Conservation (phyloP, 2,888 invertebrate genomes). For the Caenorhabditis sp. region DNA sequence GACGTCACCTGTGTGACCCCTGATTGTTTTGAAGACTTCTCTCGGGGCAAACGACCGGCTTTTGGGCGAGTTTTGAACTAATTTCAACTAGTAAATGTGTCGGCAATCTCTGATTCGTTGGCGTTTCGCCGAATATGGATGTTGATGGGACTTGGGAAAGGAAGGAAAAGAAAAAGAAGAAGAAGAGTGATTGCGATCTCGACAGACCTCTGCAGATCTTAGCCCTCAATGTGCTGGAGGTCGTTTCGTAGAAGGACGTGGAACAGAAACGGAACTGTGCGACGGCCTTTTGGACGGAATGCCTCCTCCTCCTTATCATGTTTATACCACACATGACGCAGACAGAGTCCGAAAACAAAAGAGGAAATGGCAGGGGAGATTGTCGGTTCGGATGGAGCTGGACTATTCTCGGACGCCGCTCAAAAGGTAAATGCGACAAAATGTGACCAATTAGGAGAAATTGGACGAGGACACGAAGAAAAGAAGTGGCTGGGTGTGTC, state of each 20-base stretch:
- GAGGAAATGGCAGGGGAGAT: too few species aligned
- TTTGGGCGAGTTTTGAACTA: conserved; percentile 57
- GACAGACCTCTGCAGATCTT: not conserved
- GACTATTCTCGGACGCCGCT: too few species aligned
- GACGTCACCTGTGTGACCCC: conserved; percentile 56
- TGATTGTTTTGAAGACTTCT: conserved; percentile 27
- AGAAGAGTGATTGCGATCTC: not conserved
- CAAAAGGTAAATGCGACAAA: too few species aligned
- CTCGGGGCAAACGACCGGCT: conserved; percentile 24
- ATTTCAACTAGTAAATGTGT: conserved; percentile 11
- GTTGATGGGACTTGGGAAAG: not conserved
- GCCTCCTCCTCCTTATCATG: not conserved
- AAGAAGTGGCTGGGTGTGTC: conserved; percentile 28
- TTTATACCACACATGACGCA: not conserved
- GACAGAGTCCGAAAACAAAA: not conserved
- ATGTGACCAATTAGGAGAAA: not conserved
- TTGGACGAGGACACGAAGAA: conserved; percentile 24
- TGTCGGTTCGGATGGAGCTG: too few species aligned
- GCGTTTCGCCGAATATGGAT: conserved; percentile 10
- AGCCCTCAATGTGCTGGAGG: not conserved
- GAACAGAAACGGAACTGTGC: not conserved
- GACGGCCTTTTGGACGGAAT: not conserved
- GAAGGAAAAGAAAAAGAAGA: not conserved
- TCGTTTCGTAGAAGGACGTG: not conserved
- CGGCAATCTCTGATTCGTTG: conserved; percentile 23